Evolutionary conservation across 2,113 vertebrate species (phyloP).

Genomic region (Varanus komodoensis): DNA sequence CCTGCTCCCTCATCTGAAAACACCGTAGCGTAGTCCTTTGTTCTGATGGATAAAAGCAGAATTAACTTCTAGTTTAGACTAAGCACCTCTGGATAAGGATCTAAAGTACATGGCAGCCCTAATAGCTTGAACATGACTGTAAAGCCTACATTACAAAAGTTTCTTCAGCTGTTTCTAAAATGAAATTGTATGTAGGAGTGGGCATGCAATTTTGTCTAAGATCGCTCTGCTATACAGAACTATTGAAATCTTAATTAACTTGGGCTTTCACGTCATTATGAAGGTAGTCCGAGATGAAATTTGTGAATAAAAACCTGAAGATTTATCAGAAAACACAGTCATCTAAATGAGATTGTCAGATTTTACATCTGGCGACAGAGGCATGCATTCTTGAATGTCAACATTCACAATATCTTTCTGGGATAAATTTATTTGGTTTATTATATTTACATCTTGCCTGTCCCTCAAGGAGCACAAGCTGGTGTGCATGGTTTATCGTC

Average conservation of each 20-base stretch:
- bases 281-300: background rate
- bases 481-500: background rate
- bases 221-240: background rate
- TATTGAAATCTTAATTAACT: background rate
- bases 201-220: background rate
- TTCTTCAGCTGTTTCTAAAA: background rate
- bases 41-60: background rate
- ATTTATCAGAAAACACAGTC: background rate
- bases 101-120: background rate
- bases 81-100: background rate
- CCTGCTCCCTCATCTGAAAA: conserved; percentile 1
- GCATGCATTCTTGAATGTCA: background rate
- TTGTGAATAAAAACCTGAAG: background rate
- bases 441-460: background rate
- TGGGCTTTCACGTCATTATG: background rate
- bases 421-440: background rate
- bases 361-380: background rate
- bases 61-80: background rate
- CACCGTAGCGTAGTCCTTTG: background rate
- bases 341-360: background rate
- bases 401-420: background rate
- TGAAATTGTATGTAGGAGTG: background rate
- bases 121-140: background rate
- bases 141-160: conserved; percentile 24
- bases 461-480: background rate